Base-by-base conservation (phyloP, 2,797 vertebrate species). In the Alosa sapidissima region DNA sequence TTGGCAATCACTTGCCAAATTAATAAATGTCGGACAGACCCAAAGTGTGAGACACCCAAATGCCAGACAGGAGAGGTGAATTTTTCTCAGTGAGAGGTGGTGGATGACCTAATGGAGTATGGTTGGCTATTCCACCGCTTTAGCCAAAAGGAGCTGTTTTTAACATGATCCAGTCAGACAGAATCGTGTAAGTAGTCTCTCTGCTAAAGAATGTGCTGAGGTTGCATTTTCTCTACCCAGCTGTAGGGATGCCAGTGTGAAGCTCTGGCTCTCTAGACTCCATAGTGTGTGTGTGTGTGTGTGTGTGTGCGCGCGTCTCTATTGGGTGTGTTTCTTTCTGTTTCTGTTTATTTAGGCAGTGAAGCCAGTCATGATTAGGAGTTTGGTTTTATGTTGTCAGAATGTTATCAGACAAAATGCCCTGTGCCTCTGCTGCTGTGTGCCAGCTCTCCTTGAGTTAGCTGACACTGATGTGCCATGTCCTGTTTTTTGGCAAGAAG, bases 221-320 rank as follows among this genome's bases (percentile, higher is more conserved):
- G 5, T 78, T 78, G 41, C 72, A 47, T 16, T 47, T 78, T 55
- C 54, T 55, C 72, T 45, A 45, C 72, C 72, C 72, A 78, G 72
- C 72, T 78, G 72, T 78, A 78, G 72, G 72, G 41, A 14, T 78
- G 72, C 72, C 72, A 78, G 72, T 78, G 72, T 78, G 72, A 36
- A 78, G 72, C 68, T 45, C 41, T 9, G 72, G 45, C 36, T 78
- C 36, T 78, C 36, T 21, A 78, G 72, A 8, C 16, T 78, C 36
- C 72, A 78, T 21, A 78, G 14, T 41, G 36, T 75, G 16, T 75
- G 68, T 41, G 14, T 55, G 54, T 55, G 16, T 55, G 54, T 55
- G 68, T 72, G 33, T 19, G 54, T 52, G 28, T 41, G 60, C 28
- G 24, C 65, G 7, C 54, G 4, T 55, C 21, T 60, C n/a, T 36